Base-by-base conservation (phyloP, 1,140 invertebrate genomes). In the Colletes latitarsis region DNA sequence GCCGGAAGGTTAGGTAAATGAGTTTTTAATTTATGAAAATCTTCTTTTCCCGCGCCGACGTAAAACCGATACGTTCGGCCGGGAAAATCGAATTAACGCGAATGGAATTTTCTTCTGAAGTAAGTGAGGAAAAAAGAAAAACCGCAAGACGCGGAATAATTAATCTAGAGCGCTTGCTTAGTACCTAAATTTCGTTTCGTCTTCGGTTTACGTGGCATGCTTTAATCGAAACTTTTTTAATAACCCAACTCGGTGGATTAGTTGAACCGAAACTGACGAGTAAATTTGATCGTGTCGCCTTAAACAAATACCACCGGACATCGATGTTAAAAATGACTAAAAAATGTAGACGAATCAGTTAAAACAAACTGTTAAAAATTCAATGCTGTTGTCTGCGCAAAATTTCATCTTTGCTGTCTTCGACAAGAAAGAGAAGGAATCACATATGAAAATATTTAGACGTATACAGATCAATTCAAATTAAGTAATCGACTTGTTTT, bases 11-110 rank as follows among this genome's bases (percentile, higher is more conserved):
- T 72, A 53, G 43, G 69, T 43, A 52, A 78, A 78, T 64, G 77
- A 72, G 69, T 78, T 78, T 78, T 78, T 78, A 63, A 72, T 78
- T 78, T 78, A 72, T 78, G 77, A 78, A 78, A 78, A 78, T 78
- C 77, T 72, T 72, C 69, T 64, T 63, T 55, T 19, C 53, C 21
- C 62, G 49, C 6, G 60, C 4, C 21, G 17, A 9, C 4, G 39
- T 15, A 52, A 77, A 77, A 71, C 68, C 76, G 67, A 71, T 77
- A 62, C 74, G 19, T 57, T 70, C 46, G 19, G 9, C 30, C 8
- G 67, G 8, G 60, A 64, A n/a, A 77, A 63, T 43, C 53, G 68
- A 63, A 71, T 71, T 70, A 77, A 77, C 76, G 75, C 43, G 19
- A n/a, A 6, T 1, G 43, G 39, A 77, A 62, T 69, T 70, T 43